These are phyloP conservation scores for Drosophila birchii DNA, from an alignment of 2,888 invertebrate genomes.

Conservation along the genomic window DNA sequence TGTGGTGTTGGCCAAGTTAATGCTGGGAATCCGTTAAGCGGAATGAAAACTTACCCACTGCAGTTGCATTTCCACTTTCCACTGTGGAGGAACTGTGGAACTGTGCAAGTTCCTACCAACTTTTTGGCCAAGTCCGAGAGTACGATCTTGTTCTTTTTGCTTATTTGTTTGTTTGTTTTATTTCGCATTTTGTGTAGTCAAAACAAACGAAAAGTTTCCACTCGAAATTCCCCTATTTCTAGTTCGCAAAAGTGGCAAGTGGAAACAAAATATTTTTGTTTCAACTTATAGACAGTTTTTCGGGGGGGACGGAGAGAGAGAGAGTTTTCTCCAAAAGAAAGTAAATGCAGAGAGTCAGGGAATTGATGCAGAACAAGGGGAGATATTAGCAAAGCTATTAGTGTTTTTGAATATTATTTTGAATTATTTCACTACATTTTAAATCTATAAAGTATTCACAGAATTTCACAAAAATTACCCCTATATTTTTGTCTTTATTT, in stretches of 20 bases:
- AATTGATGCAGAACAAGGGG: neutral
- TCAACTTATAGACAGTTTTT: constrained; percentile 5
- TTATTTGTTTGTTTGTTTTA: constrained; percentile 6
- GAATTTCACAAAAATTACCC: neutral
- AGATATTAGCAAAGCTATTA: neutral
- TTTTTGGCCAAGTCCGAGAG: constrained; percentile 27
- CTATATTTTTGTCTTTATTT: neutral
- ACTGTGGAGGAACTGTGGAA: neutral
- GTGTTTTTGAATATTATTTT: neutral
- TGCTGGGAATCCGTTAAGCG: constrained; percentile 46
- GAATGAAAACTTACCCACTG: constrained; percentile 44
- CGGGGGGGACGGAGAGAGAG: neutral
- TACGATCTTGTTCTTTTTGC: neutral
- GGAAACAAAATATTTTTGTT: constrained; percentile 14
- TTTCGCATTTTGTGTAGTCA: constrained; percentile 31
- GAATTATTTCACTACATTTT: accelerated
- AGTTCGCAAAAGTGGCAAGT: constrained; percentile 8
- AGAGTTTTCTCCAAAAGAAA: neutral
- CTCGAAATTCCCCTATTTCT: constrained; percentile 20
- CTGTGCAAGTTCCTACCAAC: constrained; percentile 16
- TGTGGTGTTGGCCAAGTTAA: constrained; percentile 32
- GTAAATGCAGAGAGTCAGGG: neutral
- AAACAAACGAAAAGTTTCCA: constrained; percentile 38
- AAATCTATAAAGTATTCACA: too few species aligned
- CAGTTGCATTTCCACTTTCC: constrained; percentile 21